Evolutionary conservation across 35 echinoderm and acorn worm species (phyloP).

Genomic region (Stichopus chloronotus): DNA sequence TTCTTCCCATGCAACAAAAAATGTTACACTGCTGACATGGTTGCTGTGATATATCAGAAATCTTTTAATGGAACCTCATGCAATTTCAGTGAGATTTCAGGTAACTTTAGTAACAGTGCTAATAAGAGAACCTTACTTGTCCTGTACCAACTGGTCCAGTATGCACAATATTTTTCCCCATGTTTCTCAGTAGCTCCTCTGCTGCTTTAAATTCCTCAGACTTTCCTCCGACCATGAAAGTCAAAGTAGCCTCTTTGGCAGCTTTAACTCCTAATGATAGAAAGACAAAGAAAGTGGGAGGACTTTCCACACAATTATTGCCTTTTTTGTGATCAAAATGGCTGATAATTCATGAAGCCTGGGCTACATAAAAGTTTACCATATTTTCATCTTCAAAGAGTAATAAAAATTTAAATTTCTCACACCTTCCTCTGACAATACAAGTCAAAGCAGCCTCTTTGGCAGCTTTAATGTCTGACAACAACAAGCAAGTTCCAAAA

Average conservation of each 20-base stretch:
- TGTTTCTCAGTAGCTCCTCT: constrained; percentile 73
- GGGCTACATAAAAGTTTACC: no score
- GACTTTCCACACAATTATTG: neutral
- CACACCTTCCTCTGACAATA: constrained; percentile 89
- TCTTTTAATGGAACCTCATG: no score
- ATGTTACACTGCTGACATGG: no score
- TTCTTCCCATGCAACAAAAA: no score
- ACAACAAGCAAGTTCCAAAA: neutral
- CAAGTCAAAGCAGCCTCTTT: constrained; percentile 87
- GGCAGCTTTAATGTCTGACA: constrained; percentile 87
- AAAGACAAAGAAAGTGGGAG: neutral
- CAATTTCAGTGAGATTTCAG: no score
- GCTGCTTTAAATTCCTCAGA: constrained; percentile 92
- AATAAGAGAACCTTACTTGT: constrained; percentile 71
- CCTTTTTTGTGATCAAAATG: no score
- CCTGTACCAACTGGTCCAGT: constrained; percentile 94
- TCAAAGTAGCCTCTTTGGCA: constrained; percentile 83
- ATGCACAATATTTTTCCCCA: constrained; percentile 97
- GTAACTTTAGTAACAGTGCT: neutral
- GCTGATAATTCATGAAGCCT: no score
- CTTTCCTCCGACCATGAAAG: constrained; percentile 98
- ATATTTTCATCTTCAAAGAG: no score
- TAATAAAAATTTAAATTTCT: constrained; percentile 69
- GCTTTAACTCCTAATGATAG: constrained; percentile 83
- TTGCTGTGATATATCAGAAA: no score